A percentile compares a stretch with the other conserved stretches of the same genome.
Evolutionary conservation across 1,140 invertebrate species (phyloP).

Genomic region (Pygmarrhopalites habei): DNA sequence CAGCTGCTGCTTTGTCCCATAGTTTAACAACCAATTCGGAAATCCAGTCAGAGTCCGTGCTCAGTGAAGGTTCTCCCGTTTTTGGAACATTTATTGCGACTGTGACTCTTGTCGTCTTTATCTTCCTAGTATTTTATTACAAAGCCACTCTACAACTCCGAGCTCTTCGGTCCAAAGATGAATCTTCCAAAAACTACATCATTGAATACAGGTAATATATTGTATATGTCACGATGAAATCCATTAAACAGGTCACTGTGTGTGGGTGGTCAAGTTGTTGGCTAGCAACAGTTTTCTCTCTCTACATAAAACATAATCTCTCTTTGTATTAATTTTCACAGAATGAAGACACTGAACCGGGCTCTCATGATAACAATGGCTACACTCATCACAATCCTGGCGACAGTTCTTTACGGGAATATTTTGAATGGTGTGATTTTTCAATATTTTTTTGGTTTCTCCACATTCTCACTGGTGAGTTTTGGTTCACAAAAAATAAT

Average conservation of each 20-base stretch:
- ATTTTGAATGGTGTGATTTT: constrained; percentile 9
- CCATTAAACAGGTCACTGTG: no score
- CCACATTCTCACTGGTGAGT: constrained; percentile 19
- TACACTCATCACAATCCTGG: constrained; percentile 22
- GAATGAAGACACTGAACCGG: constrained; percentile 27
- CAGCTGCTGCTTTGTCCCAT: constrained; percentile 20
- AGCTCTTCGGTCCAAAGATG: neutral
- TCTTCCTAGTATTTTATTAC: constrained; percentile 23
- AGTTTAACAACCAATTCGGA: constrained; percentile 1
- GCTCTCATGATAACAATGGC: constrained; percentile 19
- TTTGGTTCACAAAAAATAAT: constrained; percentile 1
- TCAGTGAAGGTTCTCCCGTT: constrained; percentile 21
- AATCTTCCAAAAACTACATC: constrained; percentile 10
- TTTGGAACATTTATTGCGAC: constrained; percentile 24
- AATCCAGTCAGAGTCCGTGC: neutral
- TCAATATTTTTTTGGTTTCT: constrained; percentile 30
- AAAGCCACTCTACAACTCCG: constrained; percentile 22
- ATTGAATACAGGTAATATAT: constrained; percentile 23
- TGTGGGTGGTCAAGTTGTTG: no score
- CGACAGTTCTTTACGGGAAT: constrained; percentile 25
- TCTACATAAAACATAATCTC: neutral
- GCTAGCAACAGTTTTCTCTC: no score
- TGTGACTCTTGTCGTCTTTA: constrained; percentile 10
- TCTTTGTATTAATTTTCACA: neutral
- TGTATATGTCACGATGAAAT: no score